Evolutionary conservation across 2,797 vertebrate species (phyloP).

Genomic region (Netta rufina): DNA sequence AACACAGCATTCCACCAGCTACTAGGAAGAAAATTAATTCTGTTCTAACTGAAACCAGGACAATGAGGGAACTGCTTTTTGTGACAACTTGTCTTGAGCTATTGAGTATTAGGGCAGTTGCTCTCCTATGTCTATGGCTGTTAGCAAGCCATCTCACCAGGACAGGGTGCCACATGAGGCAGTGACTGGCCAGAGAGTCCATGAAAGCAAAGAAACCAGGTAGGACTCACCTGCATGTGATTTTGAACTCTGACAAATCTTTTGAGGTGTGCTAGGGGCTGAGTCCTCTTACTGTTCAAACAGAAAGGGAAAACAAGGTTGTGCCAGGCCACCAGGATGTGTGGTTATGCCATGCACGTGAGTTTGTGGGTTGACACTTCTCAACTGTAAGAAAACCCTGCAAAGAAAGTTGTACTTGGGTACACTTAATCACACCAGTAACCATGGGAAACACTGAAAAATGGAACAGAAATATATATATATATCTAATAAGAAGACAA

Average conservation of each 20-base stretch:
- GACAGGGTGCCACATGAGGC: accelerated
- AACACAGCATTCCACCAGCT: no score
- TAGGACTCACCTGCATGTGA: neutral
- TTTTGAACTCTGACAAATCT: neutral
- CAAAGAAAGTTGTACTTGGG: neutral
- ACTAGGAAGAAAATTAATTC: no score
- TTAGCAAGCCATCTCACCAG: neutral
- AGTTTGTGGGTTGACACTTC: neutral
- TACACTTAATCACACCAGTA: neutral
- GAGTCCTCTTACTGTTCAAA: neutral
- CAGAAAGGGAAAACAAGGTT: neutral
- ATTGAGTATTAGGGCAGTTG: neutral
- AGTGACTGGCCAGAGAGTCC: neutral
- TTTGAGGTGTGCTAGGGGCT: neutral
- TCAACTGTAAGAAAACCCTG: neutral
- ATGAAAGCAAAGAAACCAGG: neutral
- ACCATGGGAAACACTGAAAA: neutral
- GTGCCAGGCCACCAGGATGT: neutral
- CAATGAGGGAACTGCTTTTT: neutral
- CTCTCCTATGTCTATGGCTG: neutral
- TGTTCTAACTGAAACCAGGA: no score
- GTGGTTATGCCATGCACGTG: neutral
- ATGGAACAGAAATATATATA: neutral
- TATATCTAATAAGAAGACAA: neutral
- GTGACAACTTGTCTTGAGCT: neutral